Percentiles rank a stretch among this genome's conserved stretches.
These are phyloP conservation scores for Panopea generosa DNA, from an alignment of 2,888 invertebrate species.

Conservation along the genomic window DNA sequence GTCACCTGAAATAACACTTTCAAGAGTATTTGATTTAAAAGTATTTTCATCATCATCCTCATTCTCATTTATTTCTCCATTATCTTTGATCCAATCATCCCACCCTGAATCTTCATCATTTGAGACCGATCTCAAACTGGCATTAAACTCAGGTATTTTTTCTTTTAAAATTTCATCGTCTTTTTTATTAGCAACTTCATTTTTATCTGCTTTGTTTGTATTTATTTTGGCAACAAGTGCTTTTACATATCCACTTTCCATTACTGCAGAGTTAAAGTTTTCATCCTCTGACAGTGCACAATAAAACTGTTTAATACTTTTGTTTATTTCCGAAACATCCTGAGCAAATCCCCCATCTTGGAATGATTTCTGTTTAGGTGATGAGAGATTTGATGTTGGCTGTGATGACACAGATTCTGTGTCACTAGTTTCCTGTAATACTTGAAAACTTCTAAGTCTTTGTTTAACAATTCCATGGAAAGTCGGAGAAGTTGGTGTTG, in stretches of 20 bases:
- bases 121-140: constrained; percentile 11
- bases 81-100: constrained; percentile 48
- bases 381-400: constrained; percentile 12
- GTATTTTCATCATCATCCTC: constrained; percentile 16
- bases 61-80: constrained; percentile 16
- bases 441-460: constrained; percentile 69
- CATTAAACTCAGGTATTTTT: background rate
- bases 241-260: constrained; percentile 73
- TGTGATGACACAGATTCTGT: constrained; percentile 33
- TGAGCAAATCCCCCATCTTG: constrained; percentile 28
- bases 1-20: background rate
- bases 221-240: constrained; percentile 74
- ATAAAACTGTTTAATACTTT: constrained; percentile 53
- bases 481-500: constrained; percentile 73
- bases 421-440: constrained; percentile 55
- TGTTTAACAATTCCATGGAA: constrained; percentile 73
- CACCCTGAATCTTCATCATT: constrained; percentile 47
- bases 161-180: constrained; percentile 1
- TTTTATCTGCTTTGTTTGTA: constrained; percentile 35
- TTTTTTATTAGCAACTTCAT: constrained; percentile 13
- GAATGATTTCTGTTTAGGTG: constrained; percentile 23
- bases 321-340: constrained; percentile 41
- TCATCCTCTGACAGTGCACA: constrained; percentile 58
- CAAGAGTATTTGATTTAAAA: background rate
- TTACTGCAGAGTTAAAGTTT: constrained; percentile 65